A percentile compares a stretch with the other conserved stretches of the same genome.
Evolutionary conservation across 2,888 invertebrate species (phyloP).

Genomic region (Xylota sylvarum): DNA sequence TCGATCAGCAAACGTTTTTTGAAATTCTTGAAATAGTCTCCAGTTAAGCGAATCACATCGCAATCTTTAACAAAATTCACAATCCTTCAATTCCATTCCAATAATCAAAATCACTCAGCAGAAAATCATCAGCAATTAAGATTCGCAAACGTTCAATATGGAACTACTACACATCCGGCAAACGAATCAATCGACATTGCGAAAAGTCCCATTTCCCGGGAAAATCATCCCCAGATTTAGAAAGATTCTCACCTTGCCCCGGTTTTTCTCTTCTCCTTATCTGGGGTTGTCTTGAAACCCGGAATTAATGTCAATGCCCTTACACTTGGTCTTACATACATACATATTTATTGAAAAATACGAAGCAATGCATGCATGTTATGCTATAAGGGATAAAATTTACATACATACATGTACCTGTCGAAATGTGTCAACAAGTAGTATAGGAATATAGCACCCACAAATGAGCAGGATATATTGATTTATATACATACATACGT

Average conservation of each 20-base stretch:
- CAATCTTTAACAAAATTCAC: background rate
- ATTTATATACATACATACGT: constrained; percentile 15
- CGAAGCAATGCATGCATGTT: constrained; percentile 15
- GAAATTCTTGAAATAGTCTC: background rate
- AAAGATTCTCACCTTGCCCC: constrained; percentile 20
- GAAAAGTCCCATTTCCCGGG: constrained; percentile 64
- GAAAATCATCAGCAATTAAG: constrained; percentile 53
- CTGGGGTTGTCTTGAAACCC: constrained; percentile 36
- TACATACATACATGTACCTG: constrained; percentile 42
- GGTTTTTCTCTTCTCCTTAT: constrained; percentile 35
- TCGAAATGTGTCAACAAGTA: constrained; percentile 74
- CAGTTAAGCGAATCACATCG: background rate
- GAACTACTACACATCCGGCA: constrained; percentile 61
- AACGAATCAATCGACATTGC: constrained; percentile 60
- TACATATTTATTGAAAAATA: constrained; percentile 36
- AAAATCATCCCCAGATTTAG: constrained; percentile 30
- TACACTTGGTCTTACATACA: constrained; percentile 28
- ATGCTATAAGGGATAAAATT: constrained; percentile 45
- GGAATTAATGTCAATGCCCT: constrained; percentile 70
- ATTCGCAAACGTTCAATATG: constrained; percentile 56
- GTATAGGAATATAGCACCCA: constrained; percentile 41
- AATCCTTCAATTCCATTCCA: background rate
- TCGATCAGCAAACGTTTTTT: background rate
- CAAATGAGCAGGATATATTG: constrained; percentile 54
- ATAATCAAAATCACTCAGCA: constrained; percentile 42